Evolutionary conservation across 2,888 invertebrate species (phyloP).

Genomic region (Phymatocera aterrima): DNA sequence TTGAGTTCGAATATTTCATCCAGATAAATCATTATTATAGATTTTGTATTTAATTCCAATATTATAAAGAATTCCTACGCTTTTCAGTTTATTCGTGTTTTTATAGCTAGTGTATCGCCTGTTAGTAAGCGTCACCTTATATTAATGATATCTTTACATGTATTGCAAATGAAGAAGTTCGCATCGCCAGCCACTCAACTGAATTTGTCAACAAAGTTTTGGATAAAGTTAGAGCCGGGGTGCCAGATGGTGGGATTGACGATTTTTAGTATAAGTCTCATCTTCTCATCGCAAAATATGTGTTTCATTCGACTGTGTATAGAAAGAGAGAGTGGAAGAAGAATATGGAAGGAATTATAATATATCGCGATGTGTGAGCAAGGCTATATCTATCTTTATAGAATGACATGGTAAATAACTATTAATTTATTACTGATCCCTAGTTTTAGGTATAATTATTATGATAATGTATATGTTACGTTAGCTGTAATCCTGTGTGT

Average conservation of each 20-base stretch:
- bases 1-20: neutral
- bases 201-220: slow-evolving; percentile 96
- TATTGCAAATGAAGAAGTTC: slow-evolving; percentile 80
- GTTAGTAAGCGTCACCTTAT: slow-evolving; percentile 17
- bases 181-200: slow-evolving; percentile 93
- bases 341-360: no score
- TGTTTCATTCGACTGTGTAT: slow-evolving; percentile 53
- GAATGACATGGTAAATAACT: slow-evolving; percentile 54
- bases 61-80: neutral
- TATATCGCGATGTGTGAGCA: slow-evolving; percentile 55
- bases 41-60: neutral
- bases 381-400: slow-evolving; percentile 55
- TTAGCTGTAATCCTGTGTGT: slow-evolving; percentile 58
- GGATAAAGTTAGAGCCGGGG: slow-evolving; percentile 89
- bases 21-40: neutral
- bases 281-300: slow-evolving; percentile 44
- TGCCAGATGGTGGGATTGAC: slow-evolving; percentile 86
- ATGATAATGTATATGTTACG: slow-evolving; percentile 55
- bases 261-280: slow-evolving; percentile 79
- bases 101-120: slow-evolving; percentile 17
- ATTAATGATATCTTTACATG: slow-evolving; percentile 49
- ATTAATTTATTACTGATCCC: slow-evolving; percentile 65
- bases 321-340: slow-evolving; percentile 58
- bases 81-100: no score
- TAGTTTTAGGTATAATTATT: no score